Evolutionary conservation across 2,888 invertebrate genomes (phyloP).

Genomic region (Himalopsyche anomala): DNA sequence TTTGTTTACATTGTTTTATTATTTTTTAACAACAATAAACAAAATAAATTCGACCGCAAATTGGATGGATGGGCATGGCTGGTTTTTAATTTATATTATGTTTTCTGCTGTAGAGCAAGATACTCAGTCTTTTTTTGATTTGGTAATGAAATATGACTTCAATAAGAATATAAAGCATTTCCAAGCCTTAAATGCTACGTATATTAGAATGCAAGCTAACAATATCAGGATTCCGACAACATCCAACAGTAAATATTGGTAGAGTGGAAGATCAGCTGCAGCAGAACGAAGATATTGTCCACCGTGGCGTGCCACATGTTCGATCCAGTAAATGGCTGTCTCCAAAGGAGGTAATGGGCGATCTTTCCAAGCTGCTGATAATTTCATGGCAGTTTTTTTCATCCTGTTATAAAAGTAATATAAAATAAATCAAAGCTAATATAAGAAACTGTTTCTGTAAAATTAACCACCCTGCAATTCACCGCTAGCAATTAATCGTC

Average conservation of each 20-base stretch:
- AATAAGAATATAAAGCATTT: neutral
- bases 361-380: slow-evolving; percentile 76
- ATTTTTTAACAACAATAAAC: no score
- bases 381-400: slow-evolving; percentile 72
- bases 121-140: slow-evolving; percentile 19
- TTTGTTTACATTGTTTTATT: no score
- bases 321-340: slow-evolving; percentile 81
- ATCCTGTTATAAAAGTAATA: slow-evolving; percentile 69
- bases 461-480: no score
- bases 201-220: neutral
- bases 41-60: no score
- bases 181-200: neutral
- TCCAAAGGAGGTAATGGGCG: slow-evolving; percentile 77
- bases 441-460: no score
- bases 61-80: no score
- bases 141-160: neutral
- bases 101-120: no score
- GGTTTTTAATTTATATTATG: no score
- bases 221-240: slow-evolving; percentile 68
- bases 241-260: slow-evolving; percentile 74
- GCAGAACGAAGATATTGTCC: slow-evolving; percentile 72
- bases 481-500: no score
- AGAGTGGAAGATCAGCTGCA: slow-evolving; percentile 73
- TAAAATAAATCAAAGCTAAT: no score
- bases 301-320: slow-evolving; percentile 78